A percentile compares a stretch with the other conserved stretches of the same genome.
These are phyloP conservation scores for Brachypteracias leptosomus DNA, from an alignment of 2,113 vertebrate species.

Conservation along the genomic window DNA sequence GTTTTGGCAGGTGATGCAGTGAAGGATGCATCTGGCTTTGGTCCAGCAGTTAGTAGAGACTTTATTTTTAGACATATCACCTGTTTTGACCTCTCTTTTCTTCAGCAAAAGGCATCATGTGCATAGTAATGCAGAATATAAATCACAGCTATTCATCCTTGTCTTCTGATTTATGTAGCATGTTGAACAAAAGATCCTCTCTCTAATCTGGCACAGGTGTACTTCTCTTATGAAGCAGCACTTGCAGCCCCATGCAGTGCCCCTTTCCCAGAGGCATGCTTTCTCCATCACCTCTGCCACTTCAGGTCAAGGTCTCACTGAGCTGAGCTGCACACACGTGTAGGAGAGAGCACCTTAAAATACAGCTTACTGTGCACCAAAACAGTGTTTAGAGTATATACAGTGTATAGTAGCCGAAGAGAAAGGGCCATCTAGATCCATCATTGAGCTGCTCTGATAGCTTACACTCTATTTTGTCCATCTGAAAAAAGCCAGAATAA, in stretches of 20 bases:
- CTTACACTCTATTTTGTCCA: neutral
- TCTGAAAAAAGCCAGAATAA: neutral
- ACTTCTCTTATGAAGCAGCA: neutral
- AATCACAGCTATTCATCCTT: neutral
- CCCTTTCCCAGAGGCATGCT: neutral
- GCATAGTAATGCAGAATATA: neutral
- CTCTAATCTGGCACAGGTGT: neutral
- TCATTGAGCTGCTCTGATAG: neutral
- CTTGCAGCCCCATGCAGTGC: fast-evolving
- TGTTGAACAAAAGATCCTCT: neutral
- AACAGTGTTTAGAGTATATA: neutral
- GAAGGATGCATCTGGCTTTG: neutral
- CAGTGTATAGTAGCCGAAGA: neutral
- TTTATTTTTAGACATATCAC: neutral
- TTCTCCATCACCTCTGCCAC: neutral
- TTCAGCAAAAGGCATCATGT: neutral
- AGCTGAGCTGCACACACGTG: fast-evolving
- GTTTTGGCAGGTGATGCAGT: neutral
- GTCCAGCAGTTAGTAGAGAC: neutral
- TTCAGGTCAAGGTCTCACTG: neutral
- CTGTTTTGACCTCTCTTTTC: neutral
- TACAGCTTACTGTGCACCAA: neutral
- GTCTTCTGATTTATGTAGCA: neutral
- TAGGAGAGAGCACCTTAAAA: neutral
- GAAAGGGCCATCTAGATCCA: neutral